Evolutionary conservation across 2,113 vertebrate genomes (phyloP).

Genomic region (Limnothrissa miodon): DNA sequence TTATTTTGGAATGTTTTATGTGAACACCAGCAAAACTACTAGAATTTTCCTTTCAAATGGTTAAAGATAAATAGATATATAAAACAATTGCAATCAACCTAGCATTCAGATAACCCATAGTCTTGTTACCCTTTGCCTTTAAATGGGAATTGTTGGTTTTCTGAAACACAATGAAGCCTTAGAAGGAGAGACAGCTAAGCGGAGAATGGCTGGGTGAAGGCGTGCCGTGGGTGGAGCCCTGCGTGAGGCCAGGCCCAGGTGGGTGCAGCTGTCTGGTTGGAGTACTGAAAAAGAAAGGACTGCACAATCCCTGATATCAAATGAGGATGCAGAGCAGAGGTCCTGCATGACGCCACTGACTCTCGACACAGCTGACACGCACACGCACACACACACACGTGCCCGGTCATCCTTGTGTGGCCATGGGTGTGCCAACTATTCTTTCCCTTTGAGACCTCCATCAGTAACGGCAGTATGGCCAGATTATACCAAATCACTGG

Average conservation of each 20-base stretch:
- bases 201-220: constrained; percentile 33
- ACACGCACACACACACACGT: constrained; percentile 51
- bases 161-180: constrained; percentile 62
- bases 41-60: constrained; percentile 68
- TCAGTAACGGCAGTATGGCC: not conserved
- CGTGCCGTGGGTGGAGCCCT: not conserved
- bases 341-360: constrained; percentile 5
- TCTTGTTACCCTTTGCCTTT: constrained; percentile 72
- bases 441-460: constrained; percentile 63
- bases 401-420: constrained; percentile 60
- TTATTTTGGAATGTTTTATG: constrained; percentile 79
- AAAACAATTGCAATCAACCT: constrained; percentile 74
- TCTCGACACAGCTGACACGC: constrained; percentile 11
- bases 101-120: constrained; percentile 75
- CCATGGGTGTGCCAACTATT: constrained; percentile 56
- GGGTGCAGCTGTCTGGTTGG: not conserved
- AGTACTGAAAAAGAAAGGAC: constrained; percentile 53
- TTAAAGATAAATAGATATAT: constrained; percentile 59
- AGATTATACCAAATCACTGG: constrained; percentile 26
- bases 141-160: constrained; percentile 68
- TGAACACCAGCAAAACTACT: constrained; percentile 70
- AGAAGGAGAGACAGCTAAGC: constrained; percentile 51
- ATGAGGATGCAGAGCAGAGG: constrained; percentile 41
- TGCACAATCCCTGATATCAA: constrained; percentile 71
- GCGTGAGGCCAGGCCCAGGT: not conserved